phyloP scores from a whole-genome alignment of 2,113 vertebrate species.

The Syngnathus typhle region DNA sequence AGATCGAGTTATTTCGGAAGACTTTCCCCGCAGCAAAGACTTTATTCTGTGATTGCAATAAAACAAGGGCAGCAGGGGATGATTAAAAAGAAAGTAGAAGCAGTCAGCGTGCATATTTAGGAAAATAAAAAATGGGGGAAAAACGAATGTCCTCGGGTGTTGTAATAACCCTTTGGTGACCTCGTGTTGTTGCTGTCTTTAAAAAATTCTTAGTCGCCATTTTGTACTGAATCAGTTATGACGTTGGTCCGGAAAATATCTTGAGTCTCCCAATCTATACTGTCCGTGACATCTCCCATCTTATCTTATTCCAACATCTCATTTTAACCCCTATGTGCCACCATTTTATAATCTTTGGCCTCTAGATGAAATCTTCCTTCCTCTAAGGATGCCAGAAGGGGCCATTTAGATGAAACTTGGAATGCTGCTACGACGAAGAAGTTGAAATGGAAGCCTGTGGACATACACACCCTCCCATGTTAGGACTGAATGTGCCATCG shows the following conservation, averaged over 20 bases:
- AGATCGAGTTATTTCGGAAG: conserved; percentile 48
- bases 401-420: conserved; percentile 39
- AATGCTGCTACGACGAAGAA: conserved; percentile 7
- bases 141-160: conserved; percentile 6
- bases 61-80: conserved; percentile 9
- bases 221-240: too few relatives aligned
- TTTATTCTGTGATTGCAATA: conserved; percentile 38
- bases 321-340: conserved; percentile 30
- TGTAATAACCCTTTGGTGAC: not conserved
- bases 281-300: conserved; percentile 29
- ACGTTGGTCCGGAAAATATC: too few relatives aligned
- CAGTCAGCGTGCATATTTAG: conserved; percentile 15
- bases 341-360: conserved; percentile 49
- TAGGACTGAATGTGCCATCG: conserved; percentile 33
- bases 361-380: conserved; percentile 50
- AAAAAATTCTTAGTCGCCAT: too few relatives aligned
- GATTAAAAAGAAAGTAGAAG: conserved; percentile 16
- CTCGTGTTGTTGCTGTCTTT: not conserved
- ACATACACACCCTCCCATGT: not conserved
- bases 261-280: conserved; percentile 13
- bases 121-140: not conserved
- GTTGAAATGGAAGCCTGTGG: conserved; percentile 2
- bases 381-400: conserved; percentile 47
- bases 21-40: conserved; percentile 40
- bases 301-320: conserved; percentile 28